Percentiles rank a stretch among this genome's conserved stretches.
These are phyloP conservation scores for Sturmia bella DNA, from an alignment of 2,888 invertebrate species.

Conservation along the genomic window DNA sequence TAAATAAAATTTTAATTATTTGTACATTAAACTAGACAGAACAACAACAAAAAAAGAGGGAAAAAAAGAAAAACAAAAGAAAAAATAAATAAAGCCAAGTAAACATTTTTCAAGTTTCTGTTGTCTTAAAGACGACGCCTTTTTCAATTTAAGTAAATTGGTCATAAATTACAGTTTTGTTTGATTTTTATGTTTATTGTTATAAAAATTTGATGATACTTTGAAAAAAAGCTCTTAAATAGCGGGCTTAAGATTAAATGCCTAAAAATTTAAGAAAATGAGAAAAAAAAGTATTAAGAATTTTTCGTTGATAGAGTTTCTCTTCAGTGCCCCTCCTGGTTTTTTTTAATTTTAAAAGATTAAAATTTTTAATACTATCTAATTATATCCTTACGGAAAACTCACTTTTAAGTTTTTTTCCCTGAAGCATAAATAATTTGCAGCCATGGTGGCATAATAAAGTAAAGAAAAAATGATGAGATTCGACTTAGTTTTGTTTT, in stretches of 20 bases:
- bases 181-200: conserved; percentile 55
- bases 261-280: background rate
- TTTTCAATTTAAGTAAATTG: conserved; percentile 45
- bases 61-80: background rate
- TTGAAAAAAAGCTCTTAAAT: conserved; percentile 23
- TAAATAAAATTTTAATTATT: conserved; percentile 29
- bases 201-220: conserved; percentile 30
- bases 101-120: conserved; percentile 24
- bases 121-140: background rate
- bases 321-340: too few relatives aligned
- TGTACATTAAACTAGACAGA: conserved; percentile 10
- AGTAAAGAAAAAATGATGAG: background rate
- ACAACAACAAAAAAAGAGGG: background rate
- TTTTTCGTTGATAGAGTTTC: too few relatives aligned
- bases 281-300: background rate
- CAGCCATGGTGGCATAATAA: conserved; percentile 21
- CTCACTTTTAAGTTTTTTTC: conserved; percentile 11
- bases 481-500: too few relatives aligned
- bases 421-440: background rate
- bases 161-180: conserved; percentile 50
- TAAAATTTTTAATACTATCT: conserved; percentile 32
- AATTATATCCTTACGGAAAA: conserved; percentile 24
- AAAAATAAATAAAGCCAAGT: background rate
- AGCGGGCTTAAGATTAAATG: background rate
- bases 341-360: too few relatives aligned